Evolutionary conservation across 2,797 vertebrate species (phyloP).

Genomic region (Alectoris magna): DNA sequence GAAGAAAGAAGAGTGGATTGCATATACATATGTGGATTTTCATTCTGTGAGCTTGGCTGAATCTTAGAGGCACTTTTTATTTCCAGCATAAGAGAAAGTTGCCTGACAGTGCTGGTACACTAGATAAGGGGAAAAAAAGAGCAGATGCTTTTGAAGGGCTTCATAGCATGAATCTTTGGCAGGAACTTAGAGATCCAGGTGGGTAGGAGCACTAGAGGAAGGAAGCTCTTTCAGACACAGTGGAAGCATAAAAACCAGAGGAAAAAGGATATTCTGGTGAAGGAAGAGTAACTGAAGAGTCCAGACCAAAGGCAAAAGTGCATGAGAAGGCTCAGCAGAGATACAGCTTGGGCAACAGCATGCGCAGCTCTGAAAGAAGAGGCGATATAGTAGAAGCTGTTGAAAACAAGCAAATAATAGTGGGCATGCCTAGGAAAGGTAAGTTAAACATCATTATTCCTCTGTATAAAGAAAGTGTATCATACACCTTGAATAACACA

Average conservation of each 20-base stretch:
- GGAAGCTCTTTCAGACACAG: conserved; percentile 24
- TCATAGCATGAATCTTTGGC: conserved; percentile 13
- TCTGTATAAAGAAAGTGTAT: background rate
- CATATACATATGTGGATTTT: conserved; percentile 63
- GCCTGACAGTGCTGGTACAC: conserved; percentile 47
- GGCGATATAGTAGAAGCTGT: background rate
- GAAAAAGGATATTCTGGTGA: conserved; percentile 39
- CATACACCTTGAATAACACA: background rate
- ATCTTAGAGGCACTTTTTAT: conserved; percentile 56
- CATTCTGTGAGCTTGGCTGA: conserved; percentile 62
- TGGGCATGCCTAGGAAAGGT: background rate
- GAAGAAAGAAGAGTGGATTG: conserved; percentile 47
- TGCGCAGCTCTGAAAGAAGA: background rate
- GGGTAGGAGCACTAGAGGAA: background rate
- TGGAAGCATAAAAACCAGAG: background rate
- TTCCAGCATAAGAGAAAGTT: conserved; percentile 61
- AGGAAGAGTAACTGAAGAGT: background rate
- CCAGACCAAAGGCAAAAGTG: background rate
- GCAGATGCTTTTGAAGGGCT: conserved; percentile 58
- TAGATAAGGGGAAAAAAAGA: conserved; percentile 33
- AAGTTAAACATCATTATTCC: background rate
- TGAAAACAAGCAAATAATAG: conserved; percentile 12
- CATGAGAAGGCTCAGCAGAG: background rate
- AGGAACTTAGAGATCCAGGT: conserved; percentile 65
- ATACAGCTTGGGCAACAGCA: background rate